A percentile compares a stretch with the other conserved stretches of the same genome.
phyloP scores from a whole-genome alignment of 2,113 vertebrate species.

The Bettongia penicillata region DNA sequence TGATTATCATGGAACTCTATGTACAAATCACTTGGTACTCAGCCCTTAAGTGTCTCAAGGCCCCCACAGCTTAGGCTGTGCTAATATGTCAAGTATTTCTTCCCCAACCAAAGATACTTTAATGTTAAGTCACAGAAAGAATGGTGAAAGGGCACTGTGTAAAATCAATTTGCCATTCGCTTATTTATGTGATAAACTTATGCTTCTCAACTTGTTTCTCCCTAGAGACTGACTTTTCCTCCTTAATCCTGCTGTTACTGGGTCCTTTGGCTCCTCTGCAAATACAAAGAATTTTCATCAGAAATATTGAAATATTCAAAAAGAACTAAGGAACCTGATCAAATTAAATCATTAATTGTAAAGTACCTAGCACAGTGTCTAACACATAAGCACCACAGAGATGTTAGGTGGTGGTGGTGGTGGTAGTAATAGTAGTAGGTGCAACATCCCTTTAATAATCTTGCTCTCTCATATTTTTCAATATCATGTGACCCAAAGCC shows the following conservation, averaged over 20 bases:
- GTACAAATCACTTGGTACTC: constrained; percentile 41
- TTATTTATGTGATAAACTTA: constrained; percentile 15
- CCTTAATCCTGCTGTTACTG: constrained; percentile 3
- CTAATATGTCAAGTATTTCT: constrained; percentile 14
- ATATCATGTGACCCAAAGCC: neutral
- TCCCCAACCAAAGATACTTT: constrained; percentile 34
- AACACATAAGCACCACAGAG: neutral
- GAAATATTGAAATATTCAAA: constrained; percentile 41
- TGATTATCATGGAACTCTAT: neutral
- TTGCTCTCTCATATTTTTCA: constrained; percentile 10
- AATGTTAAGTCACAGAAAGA: neutral
- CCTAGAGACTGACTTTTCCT: neutral
- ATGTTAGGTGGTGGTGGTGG: neutral
- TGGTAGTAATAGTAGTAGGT: neutral
- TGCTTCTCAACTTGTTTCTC: constrained; percentile 22
- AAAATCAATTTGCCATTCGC: constrained; percentile 38
- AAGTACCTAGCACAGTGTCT: neutral
- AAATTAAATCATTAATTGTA: neutral
- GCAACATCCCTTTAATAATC: constrained; percentile 8
- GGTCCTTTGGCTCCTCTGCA: neutral
- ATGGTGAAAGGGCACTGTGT: constrained; percentile 36
- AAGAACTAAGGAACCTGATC: constrained; percentile 31
- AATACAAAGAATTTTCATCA: constrained; percentile 22
- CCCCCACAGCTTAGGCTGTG: neutral
- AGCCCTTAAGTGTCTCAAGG: constrained; percentile 50